A percentile compares a stretch with the other conserved stretches of the same genome.
Evolutionary conservation across 2,113 vertebrate genomes (phyloP).

Genomic region (Dendrocopos noguchii): DNA sequence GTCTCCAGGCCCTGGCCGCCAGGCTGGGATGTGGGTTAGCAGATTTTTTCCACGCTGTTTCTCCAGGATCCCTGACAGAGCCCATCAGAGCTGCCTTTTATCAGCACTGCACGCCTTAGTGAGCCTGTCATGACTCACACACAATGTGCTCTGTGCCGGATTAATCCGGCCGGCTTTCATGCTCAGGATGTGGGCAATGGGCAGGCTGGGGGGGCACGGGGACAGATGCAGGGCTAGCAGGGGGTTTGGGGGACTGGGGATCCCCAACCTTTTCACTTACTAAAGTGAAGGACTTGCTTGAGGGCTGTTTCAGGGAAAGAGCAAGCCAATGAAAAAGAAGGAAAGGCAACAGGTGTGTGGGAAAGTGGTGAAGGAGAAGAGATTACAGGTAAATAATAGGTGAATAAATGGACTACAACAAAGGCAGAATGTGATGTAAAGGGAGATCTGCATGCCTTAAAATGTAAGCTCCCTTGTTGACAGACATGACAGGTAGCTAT

Average conservation of each 20-base stretch:
- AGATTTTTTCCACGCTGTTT: conserved; percentile 65
- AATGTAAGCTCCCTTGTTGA: conserved; percentile 34
- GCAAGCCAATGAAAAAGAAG: not conserved
- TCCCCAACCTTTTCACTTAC: not conserved
- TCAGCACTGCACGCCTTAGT: conserved; percentile 87
- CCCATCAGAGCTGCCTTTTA: conserved; percentile 80
- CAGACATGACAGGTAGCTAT: conserved; percentile 41
- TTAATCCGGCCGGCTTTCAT: conserved; percentile 82
- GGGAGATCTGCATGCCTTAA: not conserved
- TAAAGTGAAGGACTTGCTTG: not conserved
- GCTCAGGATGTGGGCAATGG: conserved; percentile 53
- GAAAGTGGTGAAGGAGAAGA: not conserved
- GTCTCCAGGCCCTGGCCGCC: not conserved
- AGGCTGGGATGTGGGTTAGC: conserved; percentile 66
- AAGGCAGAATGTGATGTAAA: conserved; percentile 17
- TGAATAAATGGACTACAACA: conserved; percentile 13
- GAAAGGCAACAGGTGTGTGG: conserved; percentile 37
- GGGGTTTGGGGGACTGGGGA: not conserved
- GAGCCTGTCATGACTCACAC: conserved; percentile 85
- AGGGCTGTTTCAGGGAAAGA: not conserved
- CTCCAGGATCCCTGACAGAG: conserved; percentile 71
- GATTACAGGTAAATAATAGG: conserved; percentile 33
- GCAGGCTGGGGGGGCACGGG: not conserved
- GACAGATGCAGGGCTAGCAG: not conserved
- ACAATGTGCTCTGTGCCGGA: conserved; percentile 85